A percentile compares a stretch with the other conserved stretches of the same genome.
phyloP scores from a whole-genome alignment of 2,113 vertebrate species.

The Natator depressus region DNA sequence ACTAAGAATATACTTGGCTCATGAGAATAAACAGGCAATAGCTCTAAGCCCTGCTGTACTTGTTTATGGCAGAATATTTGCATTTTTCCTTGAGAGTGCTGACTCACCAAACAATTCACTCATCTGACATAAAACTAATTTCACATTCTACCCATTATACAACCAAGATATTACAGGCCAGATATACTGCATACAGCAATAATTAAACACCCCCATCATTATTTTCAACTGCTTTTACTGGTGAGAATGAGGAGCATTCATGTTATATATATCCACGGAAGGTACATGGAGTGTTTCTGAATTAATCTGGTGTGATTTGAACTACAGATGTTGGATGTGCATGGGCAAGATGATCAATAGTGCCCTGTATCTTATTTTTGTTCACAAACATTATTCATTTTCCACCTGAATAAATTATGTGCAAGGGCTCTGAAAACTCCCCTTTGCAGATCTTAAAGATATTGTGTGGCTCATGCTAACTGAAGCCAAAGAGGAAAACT shows the following conservation, averaged over 20 bases:
- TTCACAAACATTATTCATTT: conserved; percentile 26
- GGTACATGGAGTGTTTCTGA: neutral
- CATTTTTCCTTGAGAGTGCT: neutral
- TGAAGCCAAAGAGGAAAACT: neutral
- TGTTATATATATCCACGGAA: neutral
- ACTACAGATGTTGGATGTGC: neutral
- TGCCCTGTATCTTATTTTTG: neutral
- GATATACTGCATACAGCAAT: neutral
- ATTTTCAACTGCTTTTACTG: neutral
- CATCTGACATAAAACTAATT: neutral
- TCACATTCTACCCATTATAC: neutral
- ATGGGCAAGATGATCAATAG: neutral
- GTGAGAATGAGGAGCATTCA: neutral
- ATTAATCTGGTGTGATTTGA: conserved; percentile 9
- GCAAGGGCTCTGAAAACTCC: conserved; percentile 13
- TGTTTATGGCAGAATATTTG: neutral
- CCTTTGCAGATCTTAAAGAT: conserved; percentile 27
- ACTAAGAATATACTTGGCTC: neutral
- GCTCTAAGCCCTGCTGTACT: neutral
- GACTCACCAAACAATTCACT: neutral
- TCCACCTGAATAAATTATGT: neutral
- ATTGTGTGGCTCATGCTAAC: neutral
- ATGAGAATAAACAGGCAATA: neutral
- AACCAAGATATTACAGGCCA: conserved; percentile 3
- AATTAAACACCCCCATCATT: neutral